Evolutionary conservation across 2,888 invertebrate genomes (phyloP), one percentile per base, ranked within the genome.

Genomic region (Alviniconcha strummeri): DNA sequence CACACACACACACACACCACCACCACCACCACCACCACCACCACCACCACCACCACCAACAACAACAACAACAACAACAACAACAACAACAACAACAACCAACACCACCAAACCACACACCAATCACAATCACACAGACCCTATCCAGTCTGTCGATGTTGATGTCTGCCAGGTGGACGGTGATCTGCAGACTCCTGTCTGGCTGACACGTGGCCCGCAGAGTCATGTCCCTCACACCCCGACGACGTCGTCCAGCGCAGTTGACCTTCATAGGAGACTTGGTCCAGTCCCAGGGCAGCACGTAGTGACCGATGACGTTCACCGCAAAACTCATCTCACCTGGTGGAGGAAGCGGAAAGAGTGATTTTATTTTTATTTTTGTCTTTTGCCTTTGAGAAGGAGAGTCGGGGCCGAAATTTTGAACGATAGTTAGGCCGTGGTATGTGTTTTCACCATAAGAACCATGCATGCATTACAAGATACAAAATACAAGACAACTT

Each of bases 241-340:
- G 54, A 8, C 60, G 60, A 11, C 84, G 78, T 71, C 78, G 83
- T 52, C 85, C 17, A 55, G 17, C 80, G 80, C 91, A 91, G 0
- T 87, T 86, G 79, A 87, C 86, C 77, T 86, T 87, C 56, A 80
- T 81, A 0, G 91, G 90, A 6, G 89, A 81, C 79, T 89, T 83
- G 11, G 82, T 83, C 91, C 91, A 91, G 80, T 88, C 85, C 67
- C 85, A 83, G 8, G 90, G 89, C 36, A 90, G 78, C 4, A 90
- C 80, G 83, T 90, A 91, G 67, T 89, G 88, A 7, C 90, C 90
- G 56, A 91, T 89, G 81, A 90, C 90, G 85, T 91, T 91, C 60
- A 90, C 85, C 55, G 91, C 91, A 85, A 84, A 91, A 5, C 84
- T 87, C 90, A 91, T 89, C 0, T 80, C 67, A n/a, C 87, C 88